These are phyloP conservation scores for Drosophila malerkotliana DNA, from an alignment of 1,140 invertebrate genomes.

Conservation along the genomic window DNA sequence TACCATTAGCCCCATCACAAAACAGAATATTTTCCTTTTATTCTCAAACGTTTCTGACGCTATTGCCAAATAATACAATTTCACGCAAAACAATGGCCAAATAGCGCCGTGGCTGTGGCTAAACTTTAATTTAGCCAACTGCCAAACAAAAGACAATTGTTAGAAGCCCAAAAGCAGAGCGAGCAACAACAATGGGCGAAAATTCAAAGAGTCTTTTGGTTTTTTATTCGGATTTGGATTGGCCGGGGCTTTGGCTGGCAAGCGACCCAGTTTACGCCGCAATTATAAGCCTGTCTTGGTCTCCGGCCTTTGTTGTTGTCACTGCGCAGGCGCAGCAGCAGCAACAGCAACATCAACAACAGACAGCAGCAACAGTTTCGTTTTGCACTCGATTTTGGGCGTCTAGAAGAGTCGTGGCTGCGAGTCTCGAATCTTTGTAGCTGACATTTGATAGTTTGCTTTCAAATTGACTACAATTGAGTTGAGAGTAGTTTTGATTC, in stretches of 20 bases:
- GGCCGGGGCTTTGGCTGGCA: conserved; percentile 18
- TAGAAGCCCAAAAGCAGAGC: conserved; percentile 46
- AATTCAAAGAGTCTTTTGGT: conserved; percentile 29
- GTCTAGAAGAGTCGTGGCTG: conserved; percentile 48
- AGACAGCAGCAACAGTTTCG: conserved; percentile 43
- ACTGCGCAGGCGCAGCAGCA: conserved; percentile 63
- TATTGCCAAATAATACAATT: conserved; percentile 69
- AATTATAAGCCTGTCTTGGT: conserved; percentile 70
- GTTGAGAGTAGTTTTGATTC: conserved; percentile 54
- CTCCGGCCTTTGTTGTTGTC: conserved; percentile 37
- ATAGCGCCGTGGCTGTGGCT: conserved; percentile 24
- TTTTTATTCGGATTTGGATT: conserved; percentile 46
- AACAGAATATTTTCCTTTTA: conserved; percentile 17
- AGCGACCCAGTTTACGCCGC: conserved; percentile 78
- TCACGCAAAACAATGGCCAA: conserved; percentile 61
- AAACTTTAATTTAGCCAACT: conserved; percentile 68
- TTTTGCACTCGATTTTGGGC: conserved; percentile 65
- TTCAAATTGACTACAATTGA: conserved; percentile 80
- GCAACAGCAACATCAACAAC: conserved; percentile 18
- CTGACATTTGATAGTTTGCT: conserved; percentile 81
- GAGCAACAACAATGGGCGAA: conserved; percentile 52
- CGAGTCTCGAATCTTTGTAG: conserved; percentile 44
- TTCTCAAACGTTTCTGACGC: conserved; percentile 38
- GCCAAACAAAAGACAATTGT: conserved; percentile 59
- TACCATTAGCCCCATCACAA: background rate